Conservation (phyloP, 2,797 vertebrate species). For the Sebastes taczanowskii region DNA sequence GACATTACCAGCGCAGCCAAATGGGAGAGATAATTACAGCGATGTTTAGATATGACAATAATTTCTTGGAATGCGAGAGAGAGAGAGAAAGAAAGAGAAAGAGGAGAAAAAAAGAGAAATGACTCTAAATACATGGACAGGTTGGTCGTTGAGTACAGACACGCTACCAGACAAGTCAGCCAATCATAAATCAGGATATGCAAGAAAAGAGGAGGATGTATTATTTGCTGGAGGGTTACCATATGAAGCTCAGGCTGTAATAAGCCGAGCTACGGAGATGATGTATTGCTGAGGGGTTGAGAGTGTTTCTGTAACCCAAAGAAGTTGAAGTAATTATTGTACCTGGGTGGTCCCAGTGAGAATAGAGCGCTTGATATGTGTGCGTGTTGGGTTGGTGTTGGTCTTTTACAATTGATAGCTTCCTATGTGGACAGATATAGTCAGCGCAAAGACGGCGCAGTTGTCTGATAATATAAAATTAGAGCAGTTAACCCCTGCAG, state of each 20-base stretch:
- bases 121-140: constrained; percentile 8
- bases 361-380: constrained; percentile 42
- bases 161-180: neutral
- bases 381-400: constrained; percentile 7
- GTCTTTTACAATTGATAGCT: constrained; percentile 70
- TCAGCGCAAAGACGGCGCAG: constrained; percentile 39
- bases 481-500: constrained; percentile 60
- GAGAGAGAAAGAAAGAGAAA: neutral
- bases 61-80: constrained; percentile 42
- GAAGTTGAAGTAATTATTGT: constrained; percentile 80
- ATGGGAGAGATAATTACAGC: constrained; percentile 58
- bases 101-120: neutral
- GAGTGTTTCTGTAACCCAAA: constrained; percentile 69
- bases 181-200: constrained; percentile 30
- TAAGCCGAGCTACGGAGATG: constrained; percentile 46
- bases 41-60: constrained; percentile 56
- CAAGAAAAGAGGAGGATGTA: constrained; percentile 30
- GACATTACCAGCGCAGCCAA: constrained; percentile 60
- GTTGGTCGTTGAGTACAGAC: neutral
- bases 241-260: constrained; percentile 52
- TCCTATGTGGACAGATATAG: constrained; percentile 65
- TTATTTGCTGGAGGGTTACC: constrained; percentile 44
- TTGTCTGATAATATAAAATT: constrained; percentile 55
- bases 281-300: constrained; percentile 46
- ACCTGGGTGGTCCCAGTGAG: constrained; percentile 79